Conservation (phyloP, 2,888 invertebrate genomes). For the Tipula unca region DNA sequence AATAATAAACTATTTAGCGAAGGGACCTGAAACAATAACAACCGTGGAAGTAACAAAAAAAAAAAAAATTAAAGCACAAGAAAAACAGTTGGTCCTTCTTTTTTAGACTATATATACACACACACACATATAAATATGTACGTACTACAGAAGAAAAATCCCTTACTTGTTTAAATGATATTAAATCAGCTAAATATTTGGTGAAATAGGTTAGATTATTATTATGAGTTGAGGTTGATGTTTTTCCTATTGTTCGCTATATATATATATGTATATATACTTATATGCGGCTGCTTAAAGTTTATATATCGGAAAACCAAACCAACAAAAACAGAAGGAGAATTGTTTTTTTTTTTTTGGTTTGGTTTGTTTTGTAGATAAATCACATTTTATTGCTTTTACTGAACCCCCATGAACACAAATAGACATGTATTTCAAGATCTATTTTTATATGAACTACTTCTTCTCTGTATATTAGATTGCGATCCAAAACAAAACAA, state of each 20-base stretch:
- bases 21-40: neutral
- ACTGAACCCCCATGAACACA: slow-evolving; percentile 17
- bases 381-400: slow-evolving; percentile 20
- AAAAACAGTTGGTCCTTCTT: neutral
- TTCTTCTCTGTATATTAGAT: slow-evolving; percentile 18
- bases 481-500: neutral
- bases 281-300: neutral
- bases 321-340: neutral
- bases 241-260: neutral
- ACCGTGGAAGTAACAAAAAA: neutral
- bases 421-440: slow-evolving; percentile 21
- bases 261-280: too few relatives aligned
- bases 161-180: slow-evolving; percentile 14
- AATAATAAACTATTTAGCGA: neutral
- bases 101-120: neutral
- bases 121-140: neutral
- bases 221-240: neutral
- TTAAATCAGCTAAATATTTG: slow-evolving; percentile 18
- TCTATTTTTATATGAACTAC: slow-evolving; percentile 22
- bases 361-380: neutral
- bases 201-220: slow-evolving; percentile 8
- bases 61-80: neutral
- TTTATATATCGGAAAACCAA: neutral
- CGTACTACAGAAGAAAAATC: neutral
- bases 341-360: too few relatives aligned